phyloP scores from a whole-genome alignment of 1,140 invertebrate genomes.

The Bombus sibiricus region DNA sequence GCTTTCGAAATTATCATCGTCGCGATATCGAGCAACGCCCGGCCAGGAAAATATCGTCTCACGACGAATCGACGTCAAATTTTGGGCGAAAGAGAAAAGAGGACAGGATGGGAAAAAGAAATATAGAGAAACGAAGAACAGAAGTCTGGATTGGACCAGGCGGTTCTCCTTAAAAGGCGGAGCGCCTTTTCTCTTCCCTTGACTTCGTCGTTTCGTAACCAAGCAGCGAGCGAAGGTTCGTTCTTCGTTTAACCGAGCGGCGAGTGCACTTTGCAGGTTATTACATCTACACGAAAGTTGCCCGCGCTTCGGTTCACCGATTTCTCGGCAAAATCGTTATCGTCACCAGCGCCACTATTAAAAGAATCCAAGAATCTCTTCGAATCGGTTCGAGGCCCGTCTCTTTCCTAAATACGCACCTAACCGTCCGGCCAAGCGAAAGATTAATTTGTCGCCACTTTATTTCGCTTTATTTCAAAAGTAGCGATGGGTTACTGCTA shows the following conservation, averaged over 20 bases:
- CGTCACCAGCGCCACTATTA: not conserved
- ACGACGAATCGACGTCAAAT: conserved; percentile 12
- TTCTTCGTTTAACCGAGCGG: conserved; percentile 40
- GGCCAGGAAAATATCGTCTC: not conserved
- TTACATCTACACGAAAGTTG: conserved; percentile 48
- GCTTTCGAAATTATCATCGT: not conserved
- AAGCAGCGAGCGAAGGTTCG: conserved; percentile 7
- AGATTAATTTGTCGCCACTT: not conserved
- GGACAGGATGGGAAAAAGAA: not conserved
- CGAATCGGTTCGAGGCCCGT: not conserved
- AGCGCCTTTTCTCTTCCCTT: conserved; percentile 52
- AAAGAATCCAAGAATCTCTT: not conserved
- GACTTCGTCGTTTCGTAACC: conserved; percentile 56
- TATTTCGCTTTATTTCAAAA: not conserved
- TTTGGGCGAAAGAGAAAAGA: not conserved
- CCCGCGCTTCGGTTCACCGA: conserved; percentile 18
- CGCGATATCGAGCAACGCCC: not conserved
- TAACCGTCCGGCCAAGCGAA: not conserved
- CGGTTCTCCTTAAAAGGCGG: conserved; percentile 59
- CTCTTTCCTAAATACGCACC: not conserved
- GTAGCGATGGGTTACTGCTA: not conserved
- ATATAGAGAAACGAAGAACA: not conserved
- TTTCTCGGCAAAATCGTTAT: conserved; percentile 60
- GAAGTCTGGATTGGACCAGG: conserved; percentile 27
- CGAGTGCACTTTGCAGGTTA: conserved; percentile 40